phyloP scores from a whole-genome alignment of 2,113 vertebrate genomes.

The Melanotaenia duboulayi region DNA sequence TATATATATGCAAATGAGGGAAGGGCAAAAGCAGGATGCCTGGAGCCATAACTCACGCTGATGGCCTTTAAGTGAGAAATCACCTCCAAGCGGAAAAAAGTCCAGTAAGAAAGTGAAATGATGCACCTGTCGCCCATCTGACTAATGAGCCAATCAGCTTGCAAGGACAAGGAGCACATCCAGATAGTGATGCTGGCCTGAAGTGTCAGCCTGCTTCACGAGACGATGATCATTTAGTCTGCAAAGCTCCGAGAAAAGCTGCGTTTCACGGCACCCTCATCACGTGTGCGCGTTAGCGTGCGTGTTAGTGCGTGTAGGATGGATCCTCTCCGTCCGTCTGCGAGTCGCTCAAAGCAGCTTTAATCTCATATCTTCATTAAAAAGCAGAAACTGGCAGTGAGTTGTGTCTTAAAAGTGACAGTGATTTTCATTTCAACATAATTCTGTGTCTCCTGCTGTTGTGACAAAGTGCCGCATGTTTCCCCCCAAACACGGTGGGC shows the following conservation, averaged over 20 bases:
- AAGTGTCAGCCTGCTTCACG: slow-evolving; percentile 28
- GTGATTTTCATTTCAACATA: slow-evolving; percentile 73
- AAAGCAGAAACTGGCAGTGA: slow-evolving; percentile 43
- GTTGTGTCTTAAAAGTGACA: slow-evolving; percentile 63
- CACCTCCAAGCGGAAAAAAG: slow-evolving; percentile 48
- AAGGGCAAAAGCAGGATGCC: slow-evolving; percentile 62
- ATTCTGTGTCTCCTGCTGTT: slow-evolving; percentile 57
- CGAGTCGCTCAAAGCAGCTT: slow-evolving; percentile 47
- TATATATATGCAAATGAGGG: slow-evolving; percentile 75
- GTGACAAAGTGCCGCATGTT: slow-evolving; percentile 59
- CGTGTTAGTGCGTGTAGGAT: neutral
- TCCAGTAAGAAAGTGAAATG: slow-evolving; percentile 67
- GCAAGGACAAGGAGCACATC: slow-evolving; percentile 70
- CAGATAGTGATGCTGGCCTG: slow-evolving; percentile 45
- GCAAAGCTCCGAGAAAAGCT: too few species aligned
- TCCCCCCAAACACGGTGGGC: slow-evolving; percentile 64
- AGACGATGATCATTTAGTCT: too few species aligned
- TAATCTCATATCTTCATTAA: slow-evolving; percentile 53
- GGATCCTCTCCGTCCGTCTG: slow-evolving; percentile 16
- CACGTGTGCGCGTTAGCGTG: neutral
- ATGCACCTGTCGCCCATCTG: slow-evolving; percentile 74
- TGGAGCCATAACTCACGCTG: slow-evolving; percentile 69
- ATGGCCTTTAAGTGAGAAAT: slow-evolving; percentile 69
- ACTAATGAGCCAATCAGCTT: slow-evolving; percentile 75
- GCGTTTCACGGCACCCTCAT: too few species aligned